phyloP scores from a whole-genome alignment of 2,888 invertebrate genomes.

The Phortica magna region DNA sequence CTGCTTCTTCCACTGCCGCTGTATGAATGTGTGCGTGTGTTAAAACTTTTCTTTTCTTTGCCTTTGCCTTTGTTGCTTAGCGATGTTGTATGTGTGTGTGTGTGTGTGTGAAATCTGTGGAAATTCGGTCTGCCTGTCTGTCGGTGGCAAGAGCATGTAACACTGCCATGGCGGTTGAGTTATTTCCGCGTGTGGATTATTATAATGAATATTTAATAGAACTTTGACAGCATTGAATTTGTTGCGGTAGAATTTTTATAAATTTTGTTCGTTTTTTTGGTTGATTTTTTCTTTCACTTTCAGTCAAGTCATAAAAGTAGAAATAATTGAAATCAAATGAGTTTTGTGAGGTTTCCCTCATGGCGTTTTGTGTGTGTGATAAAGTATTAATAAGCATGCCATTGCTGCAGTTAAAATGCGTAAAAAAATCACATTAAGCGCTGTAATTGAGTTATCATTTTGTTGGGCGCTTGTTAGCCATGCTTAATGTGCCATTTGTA shows the following conservation, averaged over 20 bases:
- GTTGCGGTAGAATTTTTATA: background rate
- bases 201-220: slow-evolving; percentile 66
- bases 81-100: slow-evolving; percentile 30
- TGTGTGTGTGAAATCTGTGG: slow-evolving; percentile 10
- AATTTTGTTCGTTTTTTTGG: background rate
- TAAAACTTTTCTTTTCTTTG: slow-evolving; percentile 41
- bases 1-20: too few species aligned
- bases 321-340: slow-evolving; percentile 24
- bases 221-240: slow-evolving; percentile 42
- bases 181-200: slow-evolving; percentile 57
- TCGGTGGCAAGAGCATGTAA: slow-evolving; percentile 36
- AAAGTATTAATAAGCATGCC: background rate
- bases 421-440: background rate
- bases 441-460: slow-evolving; percentile 11
- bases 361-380: background rate
- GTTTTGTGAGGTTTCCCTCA: background rate
- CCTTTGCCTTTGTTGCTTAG: background rate
- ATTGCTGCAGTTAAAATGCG: background rate
- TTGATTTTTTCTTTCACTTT: background rate
- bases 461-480: background rate
- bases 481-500: background rate
- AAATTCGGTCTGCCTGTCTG: background rate
- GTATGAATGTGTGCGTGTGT: background rate
- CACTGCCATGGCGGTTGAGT: slow-evolving; percentile 44
- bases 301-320: slow-evolving; percentile 15